Evolutionary conservation across 1,140 invertebrate genomes (phyloP), one percentile per base, ranked within the genome.

Genomic region (Manduca sexta): DNA sequence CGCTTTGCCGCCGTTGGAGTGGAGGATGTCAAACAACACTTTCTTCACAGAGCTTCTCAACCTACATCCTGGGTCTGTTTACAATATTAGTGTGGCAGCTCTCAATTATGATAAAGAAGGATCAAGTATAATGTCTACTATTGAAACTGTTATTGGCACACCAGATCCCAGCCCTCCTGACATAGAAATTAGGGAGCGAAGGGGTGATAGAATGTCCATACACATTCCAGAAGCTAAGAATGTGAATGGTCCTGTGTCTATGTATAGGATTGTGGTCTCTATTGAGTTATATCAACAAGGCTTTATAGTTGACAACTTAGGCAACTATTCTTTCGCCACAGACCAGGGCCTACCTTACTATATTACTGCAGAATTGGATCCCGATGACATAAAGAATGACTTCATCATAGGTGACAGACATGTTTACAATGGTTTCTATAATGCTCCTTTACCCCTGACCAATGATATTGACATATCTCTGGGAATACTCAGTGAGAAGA

Each of bases 351-450:
- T 92, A 3, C 89, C 90, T 11, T 96, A 94, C 72, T 97, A 97
- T 60, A 91, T 96, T 21, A 90, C 94, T 13, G 95, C 91, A 1
- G 91, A 95, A 76, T 84, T 97, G 46, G 86, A 88, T 38, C 87
- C 87, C 60, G 67, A 89, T 53, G 86, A 80, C 74, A 90, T 86
- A 50, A 87, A 86, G 50, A 66, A 84, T 65, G 84, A 88, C 15
- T 97, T 97, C 86, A 86, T 89, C 3, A 90, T 97, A 37, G 95
- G 95, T 10, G 92, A 96, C 85, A 89, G 90, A 14, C 87, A 84
- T 43, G 89, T 84, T 4, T 94, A 95, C 69, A 92, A 93, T 52
- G 89, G 90, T 0, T 97, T 91, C 72, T 91, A 90, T 46, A 97
- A 97, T 86, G 91, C 91, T 8, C 94, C 93, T 1, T 74, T 97